Evolutionary conservation across 2,113 vertebrate species (phyloP).

Genomic region (Myrmophylax atrothorax): DNA sequence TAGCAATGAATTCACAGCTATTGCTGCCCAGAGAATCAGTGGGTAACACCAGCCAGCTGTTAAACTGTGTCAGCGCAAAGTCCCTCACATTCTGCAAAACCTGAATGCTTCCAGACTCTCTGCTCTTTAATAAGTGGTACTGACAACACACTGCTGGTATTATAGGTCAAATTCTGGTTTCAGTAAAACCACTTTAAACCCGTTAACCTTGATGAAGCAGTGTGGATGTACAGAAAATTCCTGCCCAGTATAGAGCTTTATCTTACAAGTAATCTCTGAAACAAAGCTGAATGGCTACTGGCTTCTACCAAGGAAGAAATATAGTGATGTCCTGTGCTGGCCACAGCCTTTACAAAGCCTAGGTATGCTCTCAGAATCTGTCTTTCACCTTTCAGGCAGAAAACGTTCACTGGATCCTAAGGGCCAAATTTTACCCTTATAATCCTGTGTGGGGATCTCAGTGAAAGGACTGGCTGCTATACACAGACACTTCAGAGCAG

Average conservation of each 20-base stretch:
- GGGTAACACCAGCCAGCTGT: constrained; percentile 15
- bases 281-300: constrained; percentile 15
- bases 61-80: neutral
- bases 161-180: constrained; percentile 5
- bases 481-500: neutral
- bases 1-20: neutral
- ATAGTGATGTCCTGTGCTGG: neutral
- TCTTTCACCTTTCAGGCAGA: neutral
- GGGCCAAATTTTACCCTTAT: neutral
- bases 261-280: constrained; percentile 1
- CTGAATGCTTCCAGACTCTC: neutral
- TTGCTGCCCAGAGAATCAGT: neutral
- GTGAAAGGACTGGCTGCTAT: neutral
- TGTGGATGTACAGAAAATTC: neutral
- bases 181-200: neutral
- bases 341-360: neutral
- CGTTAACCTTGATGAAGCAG: neutral
- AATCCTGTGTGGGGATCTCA: neutral
- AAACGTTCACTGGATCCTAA: neutral
- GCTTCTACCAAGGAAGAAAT: neutral
- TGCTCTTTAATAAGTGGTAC: neutral
- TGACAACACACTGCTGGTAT: neutral
- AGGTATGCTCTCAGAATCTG: neutral
- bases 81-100: neutral
- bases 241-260: neutral